phyloP scores from a whole-genome alignment of 2,113 vertebrate genomes.

The Spilogale gracilis region DNA sequence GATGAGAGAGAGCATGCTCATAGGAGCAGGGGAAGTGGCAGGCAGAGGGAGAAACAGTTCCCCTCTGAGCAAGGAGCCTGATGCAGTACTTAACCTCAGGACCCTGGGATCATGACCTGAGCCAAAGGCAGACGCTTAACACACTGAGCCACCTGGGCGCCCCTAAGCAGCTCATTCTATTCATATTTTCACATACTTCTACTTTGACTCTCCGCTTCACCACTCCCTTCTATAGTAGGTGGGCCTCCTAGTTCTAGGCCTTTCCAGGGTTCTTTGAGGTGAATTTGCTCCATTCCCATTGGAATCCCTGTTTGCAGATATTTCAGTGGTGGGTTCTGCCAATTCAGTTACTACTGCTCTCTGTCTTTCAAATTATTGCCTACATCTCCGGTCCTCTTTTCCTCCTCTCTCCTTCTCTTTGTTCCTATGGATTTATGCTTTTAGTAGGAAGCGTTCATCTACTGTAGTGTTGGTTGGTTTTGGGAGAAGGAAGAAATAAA shows the following conservation, averaged over 20 bases:
- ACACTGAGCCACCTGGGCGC: background rate
- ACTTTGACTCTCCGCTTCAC: background rate
- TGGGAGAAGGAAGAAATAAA: slow-evolving; percentile 9
- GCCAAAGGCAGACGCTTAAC: background rate
- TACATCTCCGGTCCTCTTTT: background rate
- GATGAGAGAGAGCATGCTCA: too few relatives aligned
- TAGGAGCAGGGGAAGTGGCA: too few relatives aligned
- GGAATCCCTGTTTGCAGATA: background rate
- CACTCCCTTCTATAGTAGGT: background rate
- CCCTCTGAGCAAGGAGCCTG: too few relatives aligned
- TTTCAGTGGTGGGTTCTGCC: background rate
- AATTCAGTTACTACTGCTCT: background rate
- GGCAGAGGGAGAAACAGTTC: too few relatives aligned
- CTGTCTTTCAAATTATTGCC: background rate
- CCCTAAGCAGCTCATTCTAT: background rate
- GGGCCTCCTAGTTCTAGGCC: background rate
- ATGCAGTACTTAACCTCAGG: too few relatives aligned
- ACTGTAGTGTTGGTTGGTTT: slow-evolving; percentile 22
- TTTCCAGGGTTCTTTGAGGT: background rate
- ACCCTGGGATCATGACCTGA: background rate
- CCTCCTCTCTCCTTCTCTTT: slow-evolving; percentile 21
- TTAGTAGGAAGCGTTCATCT: background rate
- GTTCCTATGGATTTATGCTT: background rate
- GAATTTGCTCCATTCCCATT: background rate
- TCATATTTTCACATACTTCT: background rate